Conservation (phyloP, 1,140 invertebrate genomes). For the Cyclargus thomasi region DNA sequence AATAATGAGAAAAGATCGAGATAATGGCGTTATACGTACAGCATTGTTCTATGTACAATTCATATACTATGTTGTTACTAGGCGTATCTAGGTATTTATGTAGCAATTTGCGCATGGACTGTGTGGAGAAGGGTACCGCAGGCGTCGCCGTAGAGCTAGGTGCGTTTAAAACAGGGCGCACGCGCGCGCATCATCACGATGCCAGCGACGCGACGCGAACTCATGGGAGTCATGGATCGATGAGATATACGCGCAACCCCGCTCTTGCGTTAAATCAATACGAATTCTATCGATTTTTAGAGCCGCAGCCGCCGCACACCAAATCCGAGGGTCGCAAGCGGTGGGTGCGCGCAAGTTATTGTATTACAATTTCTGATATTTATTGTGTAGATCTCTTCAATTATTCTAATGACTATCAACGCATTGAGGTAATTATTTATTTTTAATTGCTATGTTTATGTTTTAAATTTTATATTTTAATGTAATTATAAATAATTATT, state of each 20-base stretch:
- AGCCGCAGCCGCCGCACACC: constrained; percentile 71
- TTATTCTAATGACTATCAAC: constrained; percentile 5
- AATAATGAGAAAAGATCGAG: too few species aligned
- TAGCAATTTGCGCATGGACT: constrained; percentile 66
- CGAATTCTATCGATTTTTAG: constrained; percentile 62
- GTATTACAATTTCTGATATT: constrained; percentile 21
- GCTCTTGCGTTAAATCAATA: constrained; percentile 70
- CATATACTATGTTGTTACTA: too few species aligned
- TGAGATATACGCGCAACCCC: constrained; percentile 73
- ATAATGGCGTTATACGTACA: too few species aligned
- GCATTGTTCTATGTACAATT: too few species aligned
- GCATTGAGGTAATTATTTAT: neutral
- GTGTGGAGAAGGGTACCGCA: constrained; percentile 44
- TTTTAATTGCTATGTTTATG: too few species aligned
- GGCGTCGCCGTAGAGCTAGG: constrained; percentile 39
- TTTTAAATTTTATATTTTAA: neutral
- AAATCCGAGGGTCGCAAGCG: constrained; percentile 66
- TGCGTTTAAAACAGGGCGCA: constrained; percentile 39
- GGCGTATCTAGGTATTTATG: neutral
- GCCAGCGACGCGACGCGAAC: constrained; percentile 33
- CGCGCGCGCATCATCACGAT: constrained; percentile 56
- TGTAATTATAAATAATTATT: neutral
- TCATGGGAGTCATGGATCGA: constrained; percentile 50
- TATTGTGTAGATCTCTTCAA: neutral
- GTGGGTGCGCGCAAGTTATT: constrained; percentile 54